Evolutionary conservation across 2,888 invertebrate species (phyloP), one percentile per base, ranked within the genome.

Genomic region (Heliconius charithonia): DNA sequence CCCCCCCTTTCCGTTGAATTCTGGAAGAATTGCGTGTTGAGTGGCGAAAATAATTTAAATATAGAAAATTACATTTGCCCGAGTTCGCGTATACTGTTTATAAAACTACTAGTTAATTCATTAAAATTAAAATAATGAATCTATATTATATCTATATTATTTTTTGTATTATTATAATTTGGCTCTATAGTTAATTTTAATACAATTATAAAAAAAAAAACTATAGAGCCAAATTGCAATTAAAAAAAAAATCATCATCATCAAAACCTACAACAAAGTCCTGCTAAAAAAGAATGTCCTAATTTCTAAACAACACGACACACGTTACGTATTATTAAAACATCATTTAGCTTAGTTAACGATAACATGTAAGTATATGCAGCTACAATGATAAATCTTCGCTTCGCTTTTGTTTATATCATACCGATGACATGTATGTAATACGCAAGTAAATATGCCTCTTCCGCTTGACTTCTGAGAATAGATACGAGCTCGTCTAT

Each of bases 281-380:
- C 62, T 27, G 37, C 62, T 84, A 88, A 86, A 86, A 88, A 87
- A 87, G 86, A 80, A 78, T 82, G 82, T 83, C 84, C 83, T 82
- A 85, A 85, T 84, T 83, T 74, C 81, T 80, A 81, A 80, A 83
- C 82, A 67, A 79, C 67, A 27, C 25, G 22, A 0, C 9, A 51
- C 32, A 66, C 56, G n/a, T 32, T 56, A 12, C 13, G 59, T 45
- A 77, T 79, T 79, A 80, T 74, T 79, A 78, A 76, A 76, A 79
- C 76, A 75, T 72, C 69, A 79, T 80, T 80, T 79, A 69, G 76
- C 59, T 73, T 59, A 74, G 29, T 75, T n/a, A 32, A 73, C 29
- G 59, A 74, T 69, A 74, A 59, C n/a, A 29, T 59, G 29, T 27
- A 78, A 41, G 62, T 51, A 22, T 19, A 74, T 78, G 45, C 41